Conservation (phyloP, 2,113 vertebrate genomes). For the Limanda limanda region DNA sequence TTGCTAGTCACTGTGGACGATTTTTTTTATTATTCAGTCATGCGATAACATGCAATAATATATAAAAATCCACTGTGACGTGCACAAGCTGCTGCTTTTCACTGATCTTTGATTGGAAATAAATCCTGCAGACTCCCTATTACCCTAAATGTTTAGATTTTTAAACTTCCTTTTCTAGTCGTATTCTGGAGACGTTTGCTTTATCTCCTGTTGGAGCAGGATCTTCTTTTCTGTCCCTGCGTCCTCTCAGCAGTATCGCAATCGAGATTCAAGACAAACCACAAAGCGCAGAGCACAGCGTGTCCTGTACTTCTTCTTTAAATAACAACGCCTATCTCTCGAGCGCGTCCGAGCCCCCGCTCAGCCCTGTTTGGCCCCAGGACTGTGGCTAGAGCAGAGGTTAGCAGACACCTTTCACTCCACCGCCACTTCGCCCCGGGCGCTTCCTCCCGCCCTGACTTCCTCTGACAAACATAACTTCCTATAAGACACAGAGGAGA, state of each 20-base stretch:
- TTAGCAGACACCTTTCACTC: conserved; percentile 70
- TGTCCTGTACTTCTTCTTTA: conserved; percentile 3
- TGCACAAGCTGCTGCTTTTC: conserved; percentile 1
- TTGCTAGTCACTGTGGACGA: too few relatives aligned
- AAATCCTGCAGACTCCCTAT: neutral
- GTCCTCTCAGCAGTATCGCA: neutral
- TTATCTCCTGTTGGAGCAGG: neutral
- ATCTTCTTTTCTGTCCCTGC: neutral
- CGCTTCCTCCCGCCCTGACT: conserved; percentile 63
- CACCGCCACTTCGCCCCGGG: conserved; percentile 39
- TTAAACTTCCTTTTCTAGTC: neutral
- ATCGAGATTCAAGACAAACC: neutral
- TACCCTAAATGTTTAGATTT: neutral
- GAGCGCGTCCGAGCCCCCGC: neutral
- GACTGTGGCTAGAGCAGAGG: conserved; percentile 59
- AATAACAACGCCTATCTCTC: neutral
- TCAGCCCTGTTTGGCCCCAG: neutral
- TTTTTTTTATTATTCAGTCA: too few relatives aligned
- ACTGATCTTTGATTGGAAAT: neutral
- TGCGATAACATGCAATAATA: too few relatives aligned
- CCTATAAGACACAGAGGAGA: conserved; percentile 64
- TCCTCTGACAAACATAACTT: conserved; percentile 72
- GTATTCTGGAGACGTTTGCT: neutral
- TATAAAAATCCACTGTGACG: too few relatives aligned
- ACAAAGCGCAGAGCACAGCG: neutral